Evolutionary conservation across 2,888 invertebrate genomes (phyloP), one percentile per base, ranked within the genome.

Genomic region (Diarsia mendica): DNA sequence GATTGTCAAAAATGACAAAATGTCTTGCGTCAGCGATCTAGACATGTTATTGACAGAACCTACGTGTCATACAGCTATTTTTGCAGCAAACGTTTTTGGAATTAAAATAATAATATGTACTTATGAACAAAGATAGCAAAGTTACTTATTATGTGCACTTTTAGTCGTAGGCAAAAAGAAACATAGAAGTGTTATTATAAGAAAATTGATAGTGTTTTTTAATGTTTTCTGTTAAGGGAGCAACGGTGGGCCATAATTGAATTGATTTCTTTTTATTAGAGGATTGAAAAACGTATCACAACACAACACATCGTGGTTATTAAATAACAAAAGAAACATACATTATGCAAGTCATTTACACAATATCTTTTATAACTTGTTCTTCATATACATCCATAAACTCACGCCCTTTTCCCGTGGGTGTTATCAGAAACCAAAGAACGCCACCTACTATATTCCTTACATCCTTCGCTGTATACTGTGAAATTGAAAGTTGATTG

Each of bases 101-200:
- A 68, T 69, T 61, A 61, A 8, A 61, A 8, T 63, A 74, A 33
- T 13, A 15, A 60, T 64, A 72, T 39, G 20, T 48, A 39, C 39
- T 39, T 39, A 70, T 67, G 46, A 72, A 55, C 23, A 64, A 48
- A 60, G 6, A 51, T 68, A 60, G 58, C 75, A 53, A 72, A 84
- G 71, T 67, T 69, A 53, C 28, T 70, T 75, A 82, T 63, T 75
- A 82, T 84, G 77, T 72, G 63, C 66, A 70, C 53, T 67, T 76
- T 72, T 82, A 82, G 82, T 64, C 20, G 39, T 82, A 81, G 85
- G 82, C 66, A 69, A 82, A 70, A n/a, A n/a, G n/a, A n/a, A 81
- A 68, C 68, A 67, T 82, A 68, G 15, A 67, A 67, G 67, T 72
- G 46, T 53, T 73, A 63, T 44, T 51, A 49, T 81, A 73, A 67